Evolutionary conservation across 1,140 invertebrate species (phyloP), one percentile per base, ranked within the genome.

Genomic region (Holcopasites calliopsidis): DNA sequence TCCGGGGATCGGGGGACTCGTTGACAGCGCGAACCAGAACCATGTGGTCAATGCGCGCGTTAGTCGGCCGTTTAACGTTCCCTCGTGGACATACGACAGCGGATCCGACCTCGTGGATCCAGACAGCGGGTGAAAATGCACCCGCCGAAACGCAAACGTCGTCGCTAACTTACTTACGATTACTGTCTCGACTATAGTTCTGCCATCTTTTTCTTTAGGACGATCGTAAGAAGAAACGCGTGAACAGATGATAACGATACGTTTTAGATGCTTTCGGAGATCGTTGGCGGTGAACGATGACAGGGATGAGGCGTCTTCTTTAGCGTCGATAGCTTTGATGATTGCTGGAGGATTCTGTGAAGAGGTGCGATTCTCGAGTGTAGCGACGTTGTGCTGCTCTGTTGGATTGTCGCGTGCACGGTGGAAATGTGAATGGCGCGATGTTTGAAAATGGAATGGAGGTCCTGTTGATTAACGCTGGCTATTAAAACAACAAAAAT

Each of bases 31-130:
- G 57, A 83, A 74, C 50, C 42, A 57, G 57, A 73, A 77, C 71
- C 77, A 80, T 84, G 82, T 80, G 82, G 81, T 80, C 82, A 80
- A 84, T n/a, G n/a, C 68, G 73, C 44, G 68, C 68, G 77, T 77
- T 83, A 83, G 77, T 61, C 55, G 76, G 49, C 69, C 47, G 57
- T 77, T 84, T 83, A 83, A 77, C 73, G 82, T 80, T 75, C 65
- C n/a, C 66, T 35, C 11, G n/a, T 44, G 55, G 49, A n/a, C 1
- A 21, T 50, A 50, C 38, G 10, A 38, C 4, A 10, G 35, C 10
- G 35, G 4, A 4, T 38, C 35, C 35, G 35, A 38, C 4, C 35
- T 38, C 4, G 35, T 10, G 35, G 10, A 83, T n/a, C n/a, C n/a
- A n/a, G n/a, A n/a, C n/a, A n/a, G n/a, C n/a, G n/a, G n/a, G n/a